Evolutionary conservation across 2,113 vertebrate species (phyloP), one percentile per base, ranked within the genome.

Genomic region (Tachysurus fulvidraco): DNA sequence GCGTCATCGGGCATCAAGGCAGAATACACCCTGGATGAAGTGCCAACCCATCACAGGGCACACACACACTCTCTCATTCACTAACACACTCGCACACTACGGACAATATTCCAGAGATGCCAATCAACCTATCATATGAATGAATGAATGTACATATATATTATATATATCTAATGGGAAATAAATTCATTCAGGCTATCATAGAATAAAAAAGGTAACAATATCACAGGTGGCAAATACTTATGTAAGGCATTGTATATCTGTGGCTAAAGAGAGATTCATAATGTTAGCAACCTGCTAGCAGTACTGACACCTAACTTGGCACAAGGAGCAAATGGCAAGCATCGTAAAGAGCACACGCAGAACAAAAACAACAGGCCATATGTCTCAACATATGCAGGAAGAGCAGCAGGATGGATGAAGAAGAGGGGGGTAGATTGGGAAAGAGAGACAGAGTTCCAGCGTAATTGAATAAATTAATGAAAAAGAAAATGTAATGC

Each of bases 281-380:
- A n/a, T 85, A 57, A 57, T 16, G 19, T 85, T 84, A 54, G 8
- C 46, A 78, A 83, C n/a, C 36, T 60, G 41, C 62, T 76, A 65
- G 85, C 77, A 79, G 44, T 69, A 60, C 84, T 14, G 84, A 46
- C 84, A 84, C 81, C 59, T 85, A 52, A 52, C 71, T 84, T 89
- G 88, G 90, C 86, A 89, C 55, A 73, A 64, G 59, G 81, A 54
- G 77, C 81, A 57, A 84, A 88, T 79, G 87, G 85, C 81, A 89
- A 90, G 83, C 44, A 69, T 13, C 28, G 84, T 80, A 71, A 78
- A 89, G 87, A 90, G 59, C 36, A 59, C 78, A 86, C 73, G 86
- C 52, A 83, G 88, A 90, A 87, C 89, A 88, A 90, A 90, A 88
- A 91, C 88, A 91, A 91, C 64, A 36, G 76, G 76, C 80, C 88